These are phyloP conservation scores for Colinus virginianus DNA, from an alignment of 2,113 vertebrate genomes.

Conservation along the genomic window DNA sequence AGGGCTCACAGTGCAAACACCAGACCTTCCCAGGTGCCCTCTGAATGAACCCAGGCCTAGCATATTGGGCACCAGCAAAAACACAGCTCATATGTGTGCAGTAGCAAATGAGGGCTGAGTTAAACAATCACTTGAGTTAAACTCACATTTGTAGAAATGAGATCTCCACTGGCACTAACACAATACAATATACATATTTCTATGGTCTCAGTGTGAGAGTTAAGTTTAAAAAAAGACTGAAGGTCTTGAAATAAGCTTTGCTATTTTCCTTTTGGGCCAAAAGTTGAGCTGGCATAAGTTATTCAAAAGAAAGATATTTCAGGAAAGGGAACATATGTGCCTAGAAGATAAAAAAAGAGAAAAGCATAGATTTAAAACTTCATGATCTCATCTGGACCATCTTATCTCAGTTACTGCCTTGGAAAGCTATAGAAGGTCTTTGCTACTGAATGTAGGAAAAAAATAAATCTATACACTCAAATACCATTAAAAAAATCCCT, in stretches of 20 bases:
- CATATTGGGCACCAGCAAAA: neutral
- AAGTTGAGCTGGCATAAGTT: neutral
- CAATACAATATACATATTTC: neutral
- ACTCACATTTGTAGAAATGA: neutral
- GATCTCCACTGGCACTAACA: neutral
- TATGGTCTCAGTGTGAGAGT: neutral
- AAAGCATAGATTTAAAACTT: constrained; percentile 5
- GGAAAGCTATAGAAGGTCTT: neutral
- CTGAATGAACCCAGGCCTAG: neutral
- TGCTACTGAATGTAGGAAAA: constrained; percentile 1
- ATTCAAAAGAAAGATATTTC: neutral
- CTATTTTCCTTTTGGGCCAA: constrained; percentile 5
- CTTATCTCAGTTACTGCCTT: neutral
- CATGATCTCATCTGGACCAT: constrained; percentile 10
- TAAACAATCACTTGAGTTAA: neutral
- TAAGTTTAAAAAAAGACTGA: neutral
- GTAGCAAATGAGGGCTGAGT: neutral
- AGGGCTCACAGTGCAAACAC: neutral
- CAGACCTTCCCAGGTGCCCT: neutral
- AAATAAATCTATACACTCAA: neutral
- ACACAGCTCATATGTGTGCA: neutral
- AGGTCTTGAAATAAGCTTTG: neutral
- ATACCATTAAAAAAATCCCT: neutral
- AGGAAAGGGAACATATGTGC: constrained; percentile 8
- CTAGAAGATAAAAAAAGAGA: neutral